Base-by-base conservation (phyloP, 2,888 invertebrate genomes). In the Pedicia rivosa region DNA sequence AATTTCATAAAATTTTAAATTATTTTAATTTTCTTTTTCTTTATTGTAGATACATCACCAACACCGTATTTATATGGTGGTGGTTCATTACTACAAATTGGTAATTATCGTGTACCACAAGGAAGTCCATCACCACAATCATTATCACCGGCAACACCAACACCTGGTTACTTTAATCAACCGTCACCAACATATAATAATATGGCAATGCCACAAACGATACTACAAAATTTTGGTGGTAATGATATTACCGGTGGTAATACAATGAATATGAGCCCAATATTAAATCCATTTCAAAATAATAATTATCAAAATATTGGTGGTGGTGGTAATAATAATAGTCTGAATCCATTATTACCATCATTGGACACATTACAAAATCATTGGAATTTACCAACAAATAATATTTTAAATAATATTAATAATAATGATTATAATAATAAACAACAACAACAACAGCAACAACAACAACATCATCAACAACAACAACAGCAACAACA, bases 111-210 rank as follows among this genome's bases (percentile, higher is more conserved):
- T 14, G 35, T 46, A 27, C 51, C 55, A 3, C 55, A 57, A 40
- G 44, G 55, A 37, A 57, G 57, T 28, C 59, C 60, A 19, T 60
- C 61, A 4, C 59, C 61, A 2, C 59, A 58, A 47, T 58, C 60
- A 9, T 39, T 54, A 24, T 58, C 60, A n/a, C 57, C 25, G 16
- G 16, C 25, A 17, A 25, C 59, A 9, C 46, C 52, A 14, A 53
- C 50, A 46, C 52, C 41, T 10, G 14, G 49, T 15, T 55, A 57
- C 42, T 12, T 10, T 34, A 53, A 45, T 34, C 44, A 48, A 39
- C 40, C 53, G 9, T 46, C 49, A 38, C 45, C 48, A 31, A 45
- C 38, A 35, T 41, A 32, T 22, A 32, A 9, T 3, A 9, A 17
- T 13, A 13, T 32, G 20, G 19, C n/a, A 22, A 32, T 10, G 14